Evolutionary conservation across 2,113 vertebrate genomes (phyloP).

Genomic region (Hypanus sabinus): DNA sequence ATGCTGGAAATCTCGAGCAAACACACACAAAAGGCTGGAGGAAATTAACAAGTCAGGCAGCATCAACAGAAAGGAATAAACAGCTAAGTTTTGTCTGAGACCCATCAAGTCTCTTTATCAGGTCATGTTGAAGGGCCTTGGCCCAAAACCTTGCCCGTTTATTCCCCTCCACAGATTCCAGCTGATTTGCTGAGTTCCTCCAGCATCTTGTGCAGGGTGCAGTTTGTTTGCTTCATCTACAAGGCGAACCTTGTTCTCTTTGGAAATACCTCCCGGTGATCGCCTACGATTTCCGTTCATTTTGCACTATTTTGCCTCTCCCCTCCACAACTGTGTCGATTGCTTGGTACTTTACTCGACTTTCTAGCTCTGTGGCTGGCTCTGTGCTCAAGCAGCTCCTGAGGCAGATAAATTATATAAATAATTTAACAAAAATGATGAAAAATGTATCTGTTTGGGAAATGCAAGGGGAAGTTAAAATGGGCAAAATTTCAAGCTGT

Average conservation of each 20-base stretch:
- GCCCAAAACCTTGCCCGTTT: too few species aligned
- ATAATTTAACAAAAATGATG: constrained; percentile 29
- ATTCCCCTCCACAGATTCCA: too few species aligned
- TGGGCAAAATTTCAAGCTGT: constrained; percentile 2
- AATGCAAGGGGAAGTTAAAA: background rate
- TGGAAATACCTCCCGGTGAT: background rate
- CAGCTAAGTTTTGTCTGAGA: too few species aligned
- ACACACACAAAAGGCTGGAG: too few species aligned
- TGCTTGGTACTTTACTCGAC: background rate
- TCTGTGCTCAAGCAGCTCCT: background rate
- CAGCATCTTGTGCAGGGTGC: too few species aligned
- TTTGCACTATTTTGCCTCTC: background rate
- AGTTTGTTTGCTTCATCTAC: background rate
- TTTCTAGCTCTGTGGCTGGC: background rate
- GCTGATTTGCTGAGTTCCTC: too few species aligned
- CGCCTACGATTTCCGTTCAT: background rate
- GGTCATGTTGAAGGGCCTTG: too few species aligned
- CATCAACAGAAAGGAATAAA: too few species aligned
- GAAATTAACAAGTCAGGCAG: too few species aligned
- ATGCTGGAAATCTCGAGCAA: too few species aligned
- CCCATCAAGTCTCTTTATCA: too few species aligned
- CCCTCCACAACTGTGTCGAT: background rate
- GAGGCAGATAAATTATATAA: background rate
- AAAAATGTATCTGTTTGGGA: constrained; percentile 6
- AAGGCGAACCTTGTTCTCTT: background rate